phyloP scores from a whole-genome alignment of 1,140 invertebrate species.

The Maniola jurtina region DNA sequence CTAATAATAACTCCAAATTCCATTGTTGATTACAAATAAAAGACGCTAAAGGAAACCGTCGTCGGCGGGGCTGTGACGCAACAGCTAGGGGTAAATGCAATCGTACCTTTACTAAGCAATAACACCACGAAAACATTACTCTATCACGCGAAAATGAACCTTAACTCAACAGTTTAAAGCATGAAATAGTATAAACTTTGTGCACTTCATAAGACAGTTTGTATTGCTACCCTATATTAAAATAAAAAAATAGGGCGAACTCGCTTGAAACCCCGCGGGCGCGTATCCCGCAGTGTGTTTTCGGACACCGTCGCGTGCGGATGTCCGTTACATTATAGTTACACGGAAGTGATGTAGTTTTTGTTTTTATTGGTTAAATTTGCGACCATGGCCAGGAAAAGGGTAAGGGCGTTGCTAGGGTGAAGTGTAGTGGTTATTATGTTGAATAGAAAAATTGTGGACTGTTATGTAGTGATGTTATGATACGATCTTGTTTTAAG shows the following conservation, averaged over 20 bases:
- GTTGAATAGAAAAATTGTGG: constrained; percentile 2
- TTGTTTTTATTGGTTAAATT: constrained; percentile 35
- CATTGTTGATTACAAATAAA: constrained; percentile 21
- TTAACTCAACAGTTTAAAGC: constrained; percentile 6
- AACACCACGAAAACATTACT: background rate
- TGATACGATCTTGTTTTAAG: background rate
- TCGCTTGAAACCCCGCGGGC: constrained; percentile 32
- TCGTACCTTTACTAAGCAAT: constrained; percentile 15
- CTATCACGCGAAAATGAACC: constrained; percentile 2
- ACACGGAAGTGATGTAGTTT: constrained; percentile 27
- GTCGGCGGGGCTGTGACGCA: constrained; percentile 28
- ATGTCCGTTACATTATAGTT: constrained; percentile 25
- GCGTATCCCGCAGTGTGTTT: constrained; percentile 47
- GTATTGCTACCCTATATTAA: constrained; percentile 9
- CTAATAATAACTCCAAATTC: constrained; percentile 23
- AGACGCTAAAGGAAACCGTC: constrained; percentile 27
- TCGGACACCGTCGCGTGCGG: constrained; percentile 35
- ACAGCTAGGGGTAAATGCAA: constrained; percentile 32
- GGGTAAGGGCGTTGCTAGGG: constrained; percentile 50
- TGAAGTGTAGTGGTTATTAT: constrained; percentile 11
- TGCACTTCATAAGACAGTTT: constrained; percentile 23
- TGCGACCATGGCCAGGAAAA: constrained; percentile 64
- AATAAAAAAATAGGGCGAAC: constrained; percentile 49
- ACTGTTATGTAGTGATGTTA: constrained; percentile 1
- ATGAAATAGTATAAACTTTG: constrained; percentile 12